Evolutionary conservation across 2,113 vertebrate genomes (phyloP), one percentile per base, ranked within the genome.

Genomic region (Chascanopsetta lugubris): DNA sequence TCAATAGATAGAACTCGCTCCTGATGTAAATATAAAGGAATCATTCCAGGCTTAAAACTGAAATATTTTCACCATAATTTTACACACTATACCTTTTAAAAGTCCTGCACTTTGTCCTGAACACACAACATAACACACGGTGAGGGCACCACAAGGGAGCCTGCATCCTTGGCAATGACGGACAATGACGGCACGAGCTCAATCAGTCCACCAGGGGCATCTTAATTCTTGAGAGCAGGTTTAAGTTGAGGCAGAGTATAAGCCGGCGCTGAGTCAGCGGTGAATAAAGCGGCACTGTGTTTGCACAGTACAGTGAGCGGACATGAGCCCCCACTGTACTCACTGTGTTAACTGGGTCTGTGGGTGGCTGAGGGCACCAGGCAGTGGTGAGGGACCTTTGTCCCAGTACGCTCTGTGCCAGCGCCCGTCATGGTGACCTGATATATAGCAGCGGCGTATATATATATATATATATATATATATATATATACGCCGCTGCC

Each of bases 401-500:
- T 83, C 72, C 86, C 69, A 84, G 77, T 87, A 68, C 61, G 50
- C 32, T 56, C 18, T 27, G 65, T 86, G 87, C 81, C 84, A 84
- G 32, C 15, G 25, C 64, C 47, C 54, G 63, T 72, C 62, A 34
- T 46, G 59, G 43, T 73, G 79, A 80, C 82, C 75, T 64, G 75
- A 76, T 78, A 67, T 43, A 66, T 58, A 32, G n/a, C n/a, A n/a
- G n/a, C n/a, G n/a, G n/a, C n/a, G n/a, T n/a, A n/a, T n/a, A n/a
- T n/a, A n/a, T n/a, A n/a, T n/a, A n/a, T n/a, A n/a, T n/a, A n/a
- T n/a, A n/a, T n/a, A n/a, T n/a, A n/a, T n/a, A n/a, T n/a, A n/a
- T n/a, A n/a, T n/a, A n/a, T n/a, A n/a, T n/a, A n/a, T n/a, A n/a
- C n/a, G n/a, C n/a, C n/a, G n/a, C n/a, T n/a, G n/a, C n/a, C n/a